phyloP scores from a whole-genome alignment of 2,797 vertebrate species.

The Fringilla coelebs region DNA sequence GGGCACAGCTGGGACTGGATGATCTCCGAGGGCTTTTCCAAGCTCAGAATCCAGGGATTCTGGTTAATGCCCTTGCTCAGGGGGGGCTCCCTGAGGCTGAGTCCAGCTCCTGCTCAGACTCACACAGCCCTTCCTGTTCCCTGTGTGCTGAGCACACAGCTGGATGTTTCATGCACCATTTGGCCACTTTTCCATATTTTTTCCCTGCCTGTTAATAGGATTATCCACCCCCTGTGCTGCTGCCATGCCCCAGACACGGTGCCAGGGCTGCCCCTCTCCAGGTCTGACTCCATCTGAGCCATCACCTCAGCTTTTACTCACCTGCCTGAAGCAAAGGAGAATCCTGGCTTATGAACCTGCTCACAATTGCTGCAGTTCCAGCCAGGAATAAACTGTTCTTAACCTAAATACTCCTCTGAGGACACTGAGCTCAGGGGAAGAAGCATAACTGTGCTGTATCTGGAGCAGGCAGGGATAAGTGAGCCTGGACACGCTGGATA shows the following conservation, averaged over 20 bases:
- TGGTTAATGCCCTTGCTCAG: neutral
- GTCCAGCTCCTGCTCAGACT: neutral
- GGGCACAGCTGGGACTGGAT: accelerated
- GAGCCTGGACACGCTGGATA: neutral
- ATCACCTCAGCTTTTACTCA: neutral
- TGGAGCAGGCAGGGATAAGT: neutral
- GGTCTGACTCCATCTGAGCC: neutral
- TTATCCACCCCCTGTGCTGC: neutral
- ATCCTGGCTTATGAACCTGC: neutral
- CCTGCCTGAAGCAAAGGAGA: conserved; percentile 19
- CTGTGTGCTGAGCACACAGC: neutral
- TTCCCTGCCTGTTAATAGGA: neutral
- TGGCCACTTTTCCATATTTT: neutral
- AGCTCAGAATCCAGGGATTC: neutral
- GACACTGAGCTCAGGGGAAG: conserved; percentile 38
- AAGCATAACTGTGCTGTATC: neutral
- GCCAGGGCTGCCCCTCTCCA: neutral
- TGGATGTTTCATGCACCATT: accelerated
- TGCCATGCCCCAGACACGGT: neutral
- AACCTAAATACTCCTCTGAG: conserved; percentile 58
- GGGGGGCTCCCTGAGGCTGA: neutral
- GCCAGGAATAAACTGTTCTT: conserved; percentile 46
- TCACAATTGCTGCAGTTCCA: conserved; percentile 14
- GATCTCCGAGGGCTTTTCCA: neutral
- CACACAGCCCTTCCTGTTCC: neutral